Percentiles rank a stretch among this genome's conserved stretches.
Evolutionary conservation across 2,113 vertebrate genomes (phyloP).

Genomic region (Zosterops hypoxanthus): DNA sequence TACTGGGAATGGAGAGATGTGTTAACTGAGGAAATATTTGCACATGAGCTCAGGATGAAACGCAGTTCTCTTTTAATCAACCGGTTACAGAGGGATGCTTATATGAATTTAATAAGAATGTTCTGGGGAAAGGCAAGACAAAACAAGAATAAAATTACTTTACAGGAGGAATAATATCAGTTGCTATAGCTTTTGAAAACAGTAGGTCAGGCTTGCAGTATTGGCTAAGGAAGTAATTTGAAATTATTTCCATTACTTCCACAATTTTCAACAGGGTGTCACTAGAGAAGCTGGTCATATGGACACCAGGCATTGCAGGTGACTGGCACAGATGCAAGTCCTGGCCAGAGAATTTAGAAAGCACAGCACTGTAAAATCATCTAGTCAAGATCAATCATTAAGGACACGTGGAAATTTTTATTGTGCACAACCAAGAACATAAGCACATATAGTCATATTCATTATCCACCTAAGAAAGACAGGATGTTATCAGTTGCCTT

Average conservation of each 20-base stretch:
- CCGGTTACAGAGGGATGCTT: not conserved
- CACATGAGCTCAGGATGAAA: not conserved
- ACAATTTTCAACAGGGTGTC: not conserved
- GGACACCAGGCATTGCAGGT: not conserved
- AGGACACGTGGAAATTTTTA: not conserved
- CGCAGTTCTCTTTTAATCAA: not conserved
- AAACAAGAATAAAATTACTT: not conserved
- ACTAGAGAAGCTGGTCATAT: not conserved
- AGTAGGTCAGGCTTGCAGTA: not conserved
- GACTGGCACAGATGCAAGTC: not conserved
- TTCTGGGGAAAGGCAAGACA: not conserved
- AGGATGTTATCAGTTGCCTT: not conserved
- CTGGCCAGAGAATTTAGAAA: not conserved
- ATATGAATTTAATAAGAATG: not conserved
- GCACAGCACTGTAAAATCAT: not conserved
- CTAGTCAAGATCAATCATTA: not conserved
- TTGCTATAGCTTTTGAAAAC: conserved; percentile 2
- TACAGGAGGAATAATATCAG: not conserved
- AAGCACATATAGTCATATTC: not conserved
- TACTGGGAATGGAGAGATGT: conserved; percentile 3
- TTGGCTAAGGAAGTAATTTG: not conserved
- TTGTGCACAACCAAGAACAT: not conserved
- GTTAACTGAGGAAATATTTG: conserved; percentile 47
- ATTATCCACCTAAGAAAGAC: not conserved
- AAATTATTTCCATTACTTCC: not conserved